These are phyloP conservation scores for Geodia barretti DNA, from an alignment of 37 sponge, comb jelly and placozoan species.

Conservation along the genomic window DNA sequence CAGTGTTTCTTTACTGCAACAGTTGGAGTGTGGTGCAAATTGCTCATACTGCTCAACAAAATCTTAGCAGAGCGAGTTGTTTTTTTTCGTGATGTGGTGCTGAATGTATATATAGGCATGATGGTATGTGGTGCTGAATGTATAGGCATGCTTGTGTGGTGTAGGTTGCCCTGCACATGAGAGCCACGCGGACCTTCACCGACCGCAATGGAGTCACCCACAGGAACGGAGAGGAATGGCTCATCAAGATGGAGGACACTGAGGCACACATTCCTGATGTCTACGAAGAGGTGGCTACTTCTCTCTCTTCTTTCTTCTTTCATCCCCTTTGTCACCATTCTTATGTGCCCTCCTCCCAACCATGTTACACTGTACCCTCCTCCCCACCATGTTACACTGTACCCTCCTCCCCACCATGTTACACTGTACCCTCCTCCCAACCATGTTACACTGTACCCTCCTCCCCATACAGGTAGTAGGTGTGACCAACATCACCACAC, in stretches of 20 bases:
- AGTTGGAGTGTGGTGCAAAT: too few species aligned
- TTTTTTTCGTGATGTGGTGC: neutral
- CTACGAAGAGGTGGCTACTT: conserved; percentile 82
- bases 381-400: too few species aligned
- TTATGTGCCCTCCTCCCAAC: neutral
- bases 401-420: neutral
- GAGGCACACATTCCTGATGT: conserved; percentile 99
- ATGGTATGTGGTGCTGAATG: neutral
- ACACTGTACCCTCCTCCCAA: neutral
- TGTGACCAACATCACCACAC: conserved; percentile 92
- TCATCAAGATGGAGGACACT: conserved; percentile 97
- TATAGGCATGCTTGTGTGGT: neutral
- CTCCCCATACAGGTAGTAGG: conserved; percentile 35
- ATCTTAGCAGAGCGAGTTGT: neutral
- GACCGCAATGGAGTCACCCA: conserved; percentile 85
- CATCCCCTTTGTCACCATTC: neutral
- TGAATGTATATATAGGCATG: too few species aligned
- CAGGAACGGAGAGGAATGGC: conserved; percentile 99
- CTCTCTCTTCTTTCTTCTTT: neutral
- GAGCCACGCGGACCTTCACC: conserved; percentile 88
- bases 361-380: too few species aligned
- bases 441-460: neutral
- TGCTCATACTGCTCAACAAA: neutral
- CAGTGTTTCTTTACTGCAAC: too few species aligned
- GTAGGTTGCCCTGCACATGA: conserved; percentile 96